Percentiles rank a stretch among this genome's conserved stretches.
Evolutionary conservation across 2,888 invertebrate genomes (phyloP).

Genomic region (Liopterus haemorrhoidalis): DNA sequence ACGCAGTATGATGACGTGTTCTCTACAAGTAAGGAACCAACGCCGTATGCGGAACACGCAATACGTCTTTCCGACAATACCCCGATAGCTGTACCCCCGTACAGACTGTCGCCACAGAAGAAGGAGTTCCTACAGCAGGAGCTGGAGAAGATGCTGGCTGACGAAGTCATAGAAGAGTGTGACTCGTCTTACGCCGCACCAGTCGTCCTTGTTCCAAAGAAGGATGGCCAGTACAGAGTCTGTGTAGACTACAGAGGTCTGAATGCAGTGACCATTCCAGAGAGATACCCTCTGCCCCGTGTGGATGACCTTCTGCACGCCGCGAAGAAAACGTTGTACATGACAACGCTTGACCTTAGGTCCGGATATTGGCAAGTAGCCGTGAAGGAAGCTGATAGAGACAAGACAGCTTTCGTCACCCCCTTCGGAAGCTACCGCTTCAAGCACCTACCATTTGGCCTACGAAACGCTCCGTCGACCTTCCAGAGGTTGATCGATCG

Average conservation of each 20-base stretch:
- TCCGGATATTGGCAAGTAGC: slow-evolving; percentile 11
- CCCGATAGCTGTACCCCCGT: slow-evolving; percentile 9
- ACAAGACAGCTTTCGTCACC: slow-evolving; percentile 16
- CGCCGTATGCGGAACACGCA: slow-evolving; percentile 4
- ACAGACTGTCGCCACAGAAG: slow-evolving; percentile 2
- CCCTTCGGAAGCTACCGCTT: no score
- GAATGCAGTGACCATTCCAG: not conserved
- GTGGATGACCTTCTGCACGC: slow-evolving; percentile 13
- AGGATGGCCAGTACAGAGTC: slow-evolving; percentile 32
- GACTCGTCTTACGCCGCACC: slow-evolving; percentile 12
- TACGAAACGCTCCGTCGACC: slow-evolving; percentile 3
- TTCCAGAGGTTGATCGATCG: slow-evolving; percentile 3
- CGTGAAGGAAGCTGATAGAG: not conserved
- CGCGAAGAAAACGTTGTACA: not conserved
- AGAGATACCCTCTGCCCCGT: slow-evolving; percentile 8
- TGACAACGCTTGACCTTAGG: slow-evolving; percentile 16
- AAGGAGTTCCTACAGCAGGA: not conserved
- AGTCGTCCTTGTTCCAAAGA: slow-evolving; percentile 32
- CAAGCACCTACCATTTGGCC: no score
- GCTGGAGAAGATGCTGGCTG: not conserved
- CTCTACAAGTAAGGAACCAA: not conserved
- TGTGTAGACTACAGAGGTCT: slow-evolving; percentile 36
- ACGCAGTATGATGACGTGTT: slow-evolving; percentile 2
- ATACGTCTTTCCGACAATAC: slow-evolving; percentile 1
- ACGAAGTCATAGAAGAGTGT: slow-evolving; percentile 30